Conservation (phyloP, 2,113 vertebrate genomes). For the Ochotona princeps region DNA sequence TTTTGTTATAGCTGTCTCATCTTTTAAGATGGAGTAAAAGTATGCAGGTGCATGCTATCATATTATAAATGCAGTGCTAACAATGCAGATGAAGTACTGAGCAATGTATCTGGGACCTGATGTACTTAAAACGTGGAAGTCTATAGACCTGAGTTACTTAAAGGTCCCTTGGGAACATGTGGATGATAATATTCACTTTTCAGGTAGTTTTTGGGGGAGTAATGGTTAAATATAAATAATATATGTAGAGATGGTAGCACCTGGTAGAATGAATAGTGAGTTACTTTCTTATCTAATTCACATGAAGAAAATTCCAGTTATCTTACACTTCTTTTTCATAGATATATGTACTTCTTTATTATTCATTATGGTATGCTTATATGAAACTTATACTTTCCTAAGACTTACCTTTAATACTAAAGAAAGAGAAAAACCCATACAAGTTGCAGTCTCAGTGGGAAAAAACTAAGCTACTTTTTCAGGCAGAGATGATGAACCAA, state of each 20-base stretch:
- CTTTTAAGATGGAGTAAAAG: neutral
- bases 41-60: neutral
- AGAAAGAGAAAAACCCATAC: constrained; percentile 13
- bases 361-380: neutral
- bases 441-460: constrained; percentile 7
- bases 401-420: constrained; percentile 49
- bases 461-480: constrained; percentile 54
- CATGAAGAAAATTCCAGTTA: neutral
- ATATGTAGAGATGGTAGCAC: neutral
- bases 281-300: neutral
- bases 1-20: neutral
- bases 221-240: neutral
- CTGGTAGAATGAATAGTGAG: neutral
- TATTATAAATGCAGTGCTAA: neutral
- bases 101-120: neutral
- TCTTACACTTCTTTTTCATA: constrained; percentile 12
- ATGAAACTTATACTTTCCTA: neutral
- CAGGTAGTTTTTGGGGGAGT: neutral
- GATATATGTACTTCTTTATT: neutral
- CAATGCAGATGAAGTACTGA: neutral
- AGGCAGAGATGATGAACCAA: constrained; percentile 67
- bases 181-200: neutral
- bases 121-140: neutral
- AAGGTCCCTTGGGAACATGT: neutral
- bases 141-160: neutral